These are phyloP conservation scores for Trachymyrmex cornetzi DNA, from an alignment of 1,140 invertebrate species.

Conservation along the genomic window DNA sequence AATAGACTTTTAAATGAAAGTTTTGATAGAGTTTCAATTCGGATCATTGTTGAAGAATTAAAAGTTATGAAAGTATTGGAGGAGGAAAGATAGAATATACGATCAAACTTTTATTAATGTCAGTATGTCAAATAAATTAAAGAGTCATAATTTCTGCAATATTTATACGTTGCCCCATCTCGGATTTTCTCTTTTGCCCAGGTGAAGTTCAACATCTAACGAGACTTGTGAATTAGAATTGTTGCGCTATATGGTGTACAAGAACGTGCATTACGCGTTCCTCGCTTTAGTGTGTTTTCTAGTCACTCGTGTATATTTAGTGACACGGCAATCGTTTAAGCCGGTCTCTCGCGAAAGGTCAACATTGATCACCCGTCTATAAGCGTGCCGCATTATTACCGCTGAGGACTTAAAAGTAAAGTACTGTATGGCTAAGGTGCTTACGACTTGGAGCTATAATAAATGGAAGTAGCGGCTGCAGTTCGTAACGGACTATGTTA, in stretches of 20 bases:
- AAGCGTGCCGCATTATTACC: constrained; percentile 17
- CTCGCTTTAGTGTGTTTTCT: constrained; percentile 43
- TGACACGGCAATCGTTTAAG: constrained; percentile 50
- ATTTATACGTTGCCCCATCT: background rate
- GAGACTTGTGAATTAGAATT: background rate
- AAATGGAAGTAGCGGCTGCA: constrained; percentile 35
- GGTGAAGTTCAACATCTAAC: background rate
- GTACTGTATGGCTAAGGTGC: background rate
- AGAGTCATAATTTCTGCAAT: constrained; percentile 31
- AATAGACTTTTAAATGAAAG: background rate
- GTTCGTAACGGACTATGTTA: background rate
- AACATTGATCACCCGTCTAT: constrained; percentile 55
- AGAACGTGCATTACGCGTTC: background rate
- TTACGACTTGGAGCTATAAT: constrained; percentile 3
- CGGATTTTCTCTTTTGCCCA: background rate
- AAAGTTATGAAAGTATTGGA: background rate
- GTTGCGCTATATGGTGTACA: background rate
- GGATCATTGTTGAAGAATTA: background rate
- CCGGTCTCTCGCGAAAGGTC: constrained; percentile 55
- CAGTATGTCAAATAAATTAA: background rate
- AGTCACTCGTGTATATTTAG: constrained; percentile 67
- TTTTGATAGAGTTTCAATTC: background rate
- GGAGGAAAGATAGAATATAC: too few relatives aligned
- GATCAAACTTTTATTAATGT: background rate
- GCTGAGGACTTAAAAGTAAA: constrained; percentile 41